These are phyloP conservation scores for Ecdyonurus torrentis DNA, from an alignment of 2,888 invertebrate species.

Conservation along the genomic window DNA sequence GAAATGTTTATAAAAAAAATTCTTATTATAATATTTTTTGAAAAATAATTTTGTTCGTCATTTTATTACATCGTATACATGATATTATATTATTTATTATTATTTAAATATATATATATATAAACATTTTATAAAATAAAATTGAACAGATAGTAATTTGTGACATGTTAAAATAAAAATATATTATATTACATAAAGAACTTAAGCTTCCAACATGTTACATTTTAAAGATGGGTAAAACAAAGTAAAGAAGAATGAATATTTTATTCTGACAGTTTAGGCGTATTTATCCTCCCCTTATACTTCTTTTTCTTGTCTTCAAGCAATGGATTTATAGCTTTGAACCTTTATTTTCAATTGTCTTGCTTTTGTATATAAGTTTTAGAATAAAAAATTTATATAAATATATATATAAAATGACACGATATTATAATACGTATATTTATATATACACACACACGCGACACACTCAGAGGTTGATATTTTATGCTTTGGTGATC, in stretches of 20 bases:
- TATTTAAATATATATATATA: background rate
- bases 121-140: no score
- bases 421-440: background rate
- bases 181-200: background rate
- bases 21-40: no score
- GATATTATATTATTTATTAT: background rate
- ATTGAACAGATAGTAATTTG: no score
- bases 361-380: no score
- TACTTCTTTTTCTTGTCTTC: background rate
- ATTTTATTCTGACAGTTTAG: background rate
- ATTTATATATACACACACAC: background rate
- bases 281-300: conserved; percentile 1
- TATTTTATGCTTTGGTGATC: background rate
- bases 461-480: no score
- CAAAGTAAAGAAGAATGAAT: background rate
- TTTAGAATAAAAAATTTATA: background rate
- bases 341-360: conserved; percentile 3
- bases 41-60: no score
- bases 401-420: background rate
- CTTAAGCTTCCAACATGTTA: no score
- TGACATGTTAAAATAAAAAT: background rate
- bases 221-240: background rate
- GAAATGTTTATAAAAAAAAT: no score
- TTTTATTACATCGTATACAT: no score
- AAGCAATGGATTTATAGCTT: background rate